phyloP scores from a whole-genome alignment of 2,113 vertebrate genomes.

The Acrocephalus kingi region DNA sequence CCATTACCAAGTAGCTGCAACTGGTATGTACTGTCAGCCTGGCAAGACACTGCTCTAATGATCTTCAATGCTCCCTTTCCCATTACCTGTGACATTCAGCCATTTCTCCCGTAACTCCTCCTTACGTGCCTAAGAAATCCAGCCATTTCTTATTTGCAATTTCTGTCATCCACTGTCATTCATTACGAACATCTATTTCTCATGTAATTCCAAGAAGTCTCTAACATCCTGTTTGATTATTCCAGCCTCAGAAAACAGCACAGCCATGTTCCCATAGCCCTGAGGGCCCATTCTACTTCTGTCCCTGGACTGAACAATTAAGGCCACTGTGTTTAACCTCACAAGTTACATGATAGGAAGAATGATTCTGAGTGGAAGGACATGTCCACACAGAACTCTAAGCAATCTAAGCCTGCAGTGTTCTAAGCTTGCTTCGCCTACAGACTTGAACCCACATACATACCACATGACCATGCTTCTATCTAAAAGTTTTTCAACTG shows the following conservation, averaged over 20 bases:
- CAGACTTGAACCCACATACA: not conserved
- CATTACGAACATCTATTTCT: not conserved
- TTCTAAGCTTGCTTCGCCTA: not conserved
- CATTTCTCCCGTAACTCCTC: not conserved
- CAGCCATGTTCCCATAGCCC: not conserved
- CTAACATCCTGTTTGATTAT: not conserved
- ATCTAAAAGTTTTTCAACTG: not conserved
- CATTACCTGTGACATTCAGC: not conserved
- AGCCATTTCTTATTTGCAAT: not conserved
- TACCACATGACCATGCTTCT: not conserved
- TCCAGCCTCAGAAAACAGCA: not conserved
- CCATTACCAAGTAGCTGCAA: not conserved
- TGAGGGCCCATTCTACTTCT: not conserved
- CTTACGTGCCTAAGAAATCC: not conserved
- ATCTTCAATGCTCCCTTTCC: not conserved
- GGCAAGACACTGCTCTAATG: not conserved
- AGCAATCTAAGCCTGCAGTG: not conserved
- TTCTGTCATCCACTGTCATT: not conserved
- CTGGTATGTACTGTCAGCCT: not conserved
- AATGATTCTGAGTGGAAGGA: not conserved
- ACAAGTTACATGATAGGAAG: not conserved
- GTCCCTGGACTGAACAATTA: not conserved
- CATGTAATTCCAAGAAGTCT: not conserved
- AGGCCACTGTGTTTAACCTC: not conserved
- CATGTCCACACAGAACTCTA: not conserved